Conservation (phyloP, 2,888 invertebrate genomes). For the Cloeon dipterum region DNA sequence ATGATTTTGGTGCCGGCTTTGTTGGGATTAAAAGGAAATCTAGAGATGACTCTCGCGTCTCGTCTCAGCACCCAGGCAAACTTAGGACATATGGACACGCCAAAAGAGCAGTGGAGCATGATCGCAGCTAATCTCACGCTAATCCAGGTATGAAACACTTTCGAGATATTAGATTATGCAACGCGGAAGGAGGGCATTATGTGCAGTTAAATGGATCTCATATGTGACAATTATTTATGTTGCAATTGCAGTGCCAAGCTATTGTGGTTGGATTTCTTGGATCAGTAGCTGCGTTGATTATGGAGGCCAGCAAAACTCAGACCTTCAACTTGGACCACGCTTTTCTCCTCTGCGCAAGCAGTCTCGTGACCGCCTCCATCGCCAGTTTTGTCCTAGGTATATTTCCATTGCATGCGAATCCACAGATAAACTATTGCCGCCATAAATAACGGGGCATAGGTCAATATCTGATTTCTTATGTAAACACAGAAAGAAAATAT, state of each 20-base stretch:
- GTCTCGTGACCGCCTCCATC: constrained; percentile 48
- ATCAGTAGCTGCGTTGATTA: constrained; percentile 40
- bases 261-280: constrained; percentile 49
- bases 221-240: neutral
- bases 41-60: constrained; percentile 88
- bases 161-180: too few species aligned
- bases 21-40: constrained; percentile 74
- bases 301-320: constrained; percentile 38
- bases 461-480: too few species aligned
- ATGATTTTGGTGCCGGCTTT: constrained; percentile 68
- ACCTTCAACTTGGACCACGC: constrained; percentile 39
- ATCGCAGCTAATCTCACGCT: constrained; percentile 49
- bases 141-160: constrained; percentile 36
- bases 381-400: constrained; percentile 44
- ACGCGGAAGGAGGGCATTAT: too few species aligned
- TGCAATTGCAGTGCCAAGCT: constrained; percentile 31
- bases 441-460: too few species aligned
- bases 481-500: too few species aligned
- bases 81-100: constrained; percentile 48
- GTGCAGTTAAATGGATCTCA: too few species aligned
- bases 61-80: constrained; percentile 75
- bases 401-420: too few species aligned
- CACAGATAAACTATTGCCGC: too few species aligned
- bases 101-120: constrained; percentile 36
- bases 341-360: constrained; percentile 46